Base-by-base conservation (phyloP, 2,888 invertebrate species). In the Frankliniella fusca region DNA sequence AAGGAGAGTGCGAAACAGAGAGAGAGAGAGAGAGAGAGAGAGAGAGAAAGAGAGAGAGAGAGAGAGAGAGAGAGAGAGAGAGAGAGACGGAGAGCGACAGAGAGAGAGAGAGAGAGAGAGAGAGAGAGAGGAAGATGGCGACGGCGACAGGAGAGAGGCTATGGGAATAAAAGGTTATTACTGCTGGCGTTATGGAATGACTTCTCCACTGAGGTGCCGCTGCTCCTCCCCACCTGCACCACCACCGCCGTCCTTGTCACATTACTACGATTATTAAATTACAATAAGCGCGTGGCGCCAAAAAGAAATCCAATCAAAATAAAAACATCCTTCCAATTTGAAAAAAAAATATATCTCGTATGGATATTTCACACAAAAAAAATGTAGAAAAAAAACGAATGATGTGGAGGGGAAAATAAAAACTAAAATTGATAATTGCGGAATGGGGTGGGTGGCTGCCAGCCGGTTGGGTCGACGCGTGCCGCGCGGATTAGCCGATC, bases 401-500 rank as follows among this genome's bases (percentile, higher is more conserved):
- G 5, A 38, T 38, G 38, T 38, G 5, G 38, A 38, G 38, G n/a
- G n/a, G n/a, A n/a, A n/a, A n/a, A n/a, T 38, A 38, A 5, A 38
- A 38, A 38, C 2, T 38, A 38, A 38, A 38, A 38, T 38, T 38
- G 38, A 38, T 38, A 38, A 38, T 38, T 38, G 38, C 38, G 38
- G 38, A 2, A 5, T 38, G 38, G 38, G 38, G 38, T 38, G 15
- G 20, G 61, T 61, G 61, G 61, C 61, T 61, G 61, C 54, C n/a
- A n/a, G n/a, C n/a, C n/a, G n/a, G n/a, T 65, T 7, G 65, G 65
- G 9, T n/a, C 3, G 15, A 9, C 65, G 70, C 70, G 70, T 76
- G 70, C 23, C 70, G 70, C 70, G 12, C 70, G 70, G 70, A 76
- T 76, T 76, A 76, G 70, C 27, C 70, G 70, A 76, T 76, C 70